Percentiles rank a stretch among this genome's conserved stretches.
Evolutionary conservation across 2,113 vertebrate species (phyloP).

Genomic region (Mirza zaza): DNA sequence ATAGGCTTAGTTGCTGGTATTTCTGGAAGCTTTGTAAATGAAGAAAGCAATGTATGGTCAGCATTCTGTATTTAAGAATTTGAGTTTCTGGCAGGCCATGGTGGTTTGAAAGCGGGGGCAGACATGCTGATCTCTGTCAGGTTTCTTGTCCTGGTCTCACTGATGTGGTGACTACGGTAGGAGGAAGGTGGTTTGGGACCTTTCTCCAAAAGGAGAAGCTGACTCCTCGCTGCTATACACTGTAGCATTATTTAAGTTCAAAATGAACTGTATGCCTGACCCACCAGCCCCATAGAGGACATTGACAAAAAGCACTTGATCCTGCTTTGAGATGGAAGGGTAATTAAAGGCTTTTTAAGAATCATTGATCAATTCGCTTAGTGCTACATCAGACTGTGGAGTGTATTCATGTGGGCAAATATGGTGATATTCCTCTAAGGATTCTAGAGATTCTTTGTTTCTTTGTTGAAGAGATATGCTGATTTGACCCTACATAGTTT

Average conservation of each 20-base stretch:
- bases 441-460: constrained; percentile 64
- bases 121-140: neutral
- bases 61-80: neutral
- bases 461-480: neutral
- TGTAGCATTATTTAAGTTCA: neutral
- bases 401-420: constrained; percentile 97
- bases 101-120: neutral
- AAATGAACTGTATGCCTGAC: constrained; percentile 95
- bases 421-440: constrained; percentile 98
- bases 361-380: constrained; percentile 79
- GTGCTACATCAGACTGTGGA: constrained; percentile 98
- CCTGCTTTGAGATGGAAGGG: neutral
- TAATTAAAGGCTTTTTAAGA: neutral
- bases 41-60: neutral
- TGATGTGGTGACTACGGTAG: constrained; percentile 12
- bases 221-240: neutral
- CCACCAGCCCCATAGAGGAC: constrained; percentile 97
- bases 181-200: neutral
- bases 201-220: neutral
- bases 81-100: neutral
- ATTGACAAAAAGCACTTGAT: constrained; percentile 85
- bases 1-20: neutral
- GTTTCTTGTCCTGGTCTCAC: constrained; percentile 39
- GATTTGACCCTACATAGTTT: neutral
- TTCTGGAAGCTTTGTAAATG: neutral